Evolutionary conservation across 2,888 invertebrate genomes (phyloP).

Genomic region (Phasia obesa): DNA sequence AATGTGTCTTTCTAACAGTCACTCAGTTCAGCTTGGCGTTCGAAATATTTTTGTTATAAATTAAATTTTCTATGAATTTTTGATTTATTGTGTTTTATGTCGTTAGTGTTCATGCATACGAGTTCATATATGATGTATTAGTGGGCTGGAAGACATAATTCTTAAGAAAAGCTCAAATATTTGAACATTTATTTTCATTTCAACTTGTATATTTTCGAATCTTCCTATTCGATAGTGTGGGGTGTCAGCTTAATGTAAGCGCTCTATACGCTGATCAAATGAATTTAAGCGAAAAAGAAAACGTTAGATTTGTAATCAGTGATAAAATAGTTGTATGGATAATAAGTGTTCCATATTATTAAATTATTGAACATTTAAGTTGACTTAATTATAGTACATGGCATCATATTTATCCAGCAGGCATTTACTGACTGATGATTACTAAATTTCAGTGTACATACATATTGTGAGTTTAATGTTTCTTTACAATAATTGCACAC

Average conservation of each 20-base stretch:
- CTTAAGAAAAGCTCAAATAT: background rate
- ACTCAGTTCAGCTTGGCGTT: constrained; percentile 3
- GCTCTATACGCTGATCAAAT: background rate
- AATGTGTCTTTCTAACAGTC: constrained; percentile 4
- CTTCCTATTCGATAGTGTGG: background rate
- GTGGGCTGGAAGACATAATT: constrained; percentile 33
- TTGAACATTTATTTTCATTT: background rate
- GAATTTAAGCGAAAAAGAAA: background rate
- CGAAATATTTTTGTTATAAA: constrained; percentile 36
- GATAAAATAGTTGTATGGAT: no score
- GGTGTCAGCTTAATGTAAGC: background rate
- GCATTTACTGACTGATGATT: constrained; percentile 33
- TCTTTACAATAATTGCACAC: no score
- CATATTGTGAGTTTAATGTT: no score
- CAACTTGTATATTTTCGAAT: constrained; percentile 15
- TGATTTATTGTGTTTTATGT: constrained; percentile 55
- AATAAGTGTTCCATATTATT: no score
- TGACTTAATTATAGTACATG: background rate
- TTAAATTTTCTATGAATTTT: constrained; percentile 44
- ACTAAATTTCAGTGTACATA: background rate
- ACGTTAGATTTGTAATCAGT: background rate
- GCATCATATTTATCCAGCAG: background rate
- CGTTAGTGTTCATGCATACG: background rate
- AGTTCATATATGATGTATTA: background rate
- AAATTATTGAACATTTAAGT: background rate